Evolutionary conservation across 2,113 vertebrate genomes (phyloP).

Genomic region (Prunella fulvescens): DNA sequence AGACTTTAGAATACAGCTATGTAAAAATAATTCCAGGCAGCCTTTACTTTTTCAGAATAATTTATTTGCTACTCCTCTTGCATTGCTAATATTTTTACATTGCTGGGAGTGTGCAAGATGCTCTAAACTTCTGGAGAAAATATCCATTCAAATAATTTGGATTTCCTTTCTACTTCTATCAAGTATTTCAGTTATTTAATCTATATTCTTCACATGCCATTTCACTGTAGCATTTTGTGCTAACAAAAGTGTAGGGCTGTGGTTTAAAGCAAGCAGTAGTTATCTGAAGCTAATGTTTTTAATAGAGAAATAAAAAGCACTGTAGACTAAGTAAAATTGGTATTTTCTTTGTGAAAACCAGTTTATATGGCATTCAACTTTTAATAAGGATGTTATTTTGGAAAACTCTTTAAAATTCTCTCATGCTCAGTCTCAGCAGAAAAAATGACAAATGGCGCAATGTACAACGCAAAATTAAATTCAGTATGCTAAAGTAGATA

Average conservation of each 20-base stretch:
- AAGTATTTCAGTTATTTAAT: background rate
- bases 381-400: background rate
- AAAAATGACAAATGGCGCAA: background rate
- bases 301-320: background rate
- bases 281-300: background rate
- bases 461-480: background rate
- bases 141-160: background rate
- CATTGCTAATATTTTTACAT: conserved; percentile 13
- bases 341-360: background rate
- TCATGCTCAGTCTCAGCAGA: background rate
- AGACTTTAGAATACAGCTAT: background rate
- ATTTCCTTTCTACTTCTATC: background rate
- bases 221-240: background rate
- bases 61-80: background rate
- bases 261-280: background rate
- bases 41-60: conserved; percentile 32
- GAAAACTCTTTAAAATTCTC: background rate
- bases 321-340: background rate
- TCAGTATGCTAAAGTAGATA: background rate
- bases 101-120: background rate
- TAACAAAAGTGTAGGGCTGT: background rate
- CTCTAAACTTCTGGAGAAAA: background rate
- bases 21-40: conserved; percentile 41
- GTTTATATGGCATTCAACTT: background rate
- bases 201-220: background rate